Percentiles rank a stretch among this genome's conserved stretches.
These are phyloP conservation scores for Macquaria ambigua DNA, from an alignment of 2,113 vertebrate genomes.

Conservation along the genomic window DNA sequence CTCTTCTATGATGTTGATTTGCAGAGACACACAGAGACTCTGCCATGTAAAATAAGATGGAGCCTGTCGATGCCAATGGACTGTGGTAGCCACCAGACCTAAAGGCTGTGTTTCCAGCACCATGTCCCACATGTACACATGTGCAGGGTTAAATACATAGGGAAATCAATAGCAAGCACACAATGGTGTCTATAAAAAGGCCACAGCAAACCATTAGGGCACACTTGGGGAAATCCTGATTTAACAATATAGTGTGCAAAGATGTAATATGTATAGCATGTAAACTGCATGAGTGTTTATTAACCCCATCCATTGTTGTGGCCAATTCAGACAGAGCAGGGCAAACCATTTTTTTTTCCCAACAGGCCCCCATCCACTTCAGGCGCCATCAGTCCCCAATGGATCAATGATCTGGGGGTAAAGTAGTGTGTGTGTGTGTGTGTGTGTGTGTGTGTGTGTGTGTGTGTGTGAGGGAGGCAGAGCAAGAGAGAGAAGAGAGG, in stretches of 20 bases:
- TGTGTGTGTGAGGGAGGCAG: not conserved
- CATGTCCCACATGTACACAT: not conserved
- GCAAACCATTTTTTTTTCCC: not conserved
- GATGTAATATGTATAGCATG: conserved; percentile 27
- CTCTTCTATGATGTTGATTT: not conserved
- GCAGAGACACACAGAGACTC: conserved; percentile 1
- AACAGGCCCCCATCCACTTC: conserved; percentile 37
- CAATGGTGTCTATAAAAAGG: conserved; percentile 32
- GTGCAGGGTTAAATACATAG: conserved; percentile 14
- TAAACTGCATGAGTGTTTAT: conserved; percentile 60
- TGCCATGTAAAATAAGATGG: not conserved
- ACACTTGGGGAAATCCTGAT: conserved; percentile 37
- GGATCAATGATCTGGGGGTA: conserved; percentile 63
- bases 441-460: conserved; percentile 13
- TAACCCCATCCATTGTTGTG: conserved; percentile 48
- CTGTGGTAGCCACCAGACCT: not conserved
- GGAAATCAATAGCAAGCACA: conserved; percentile 33
- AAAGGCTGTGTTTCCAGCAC: not conserved
- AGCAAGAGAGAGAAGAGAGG: not conserved
- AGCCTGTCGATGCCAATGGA: not conserved
- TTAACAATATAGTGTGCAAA: conserved; percentile 22
- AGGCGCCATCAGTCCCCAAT: conserved; percentile 61
- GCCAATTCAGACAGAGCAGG: conserved; percentile 30
- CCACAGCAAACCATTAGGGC: conserved; percentile 38
- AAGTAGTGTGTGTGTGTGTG: conserved; percentile 24